phyloP scores from a whole-genome alignment of 2,797 vertebrate species.

The Vultur gryphus region DNA sequence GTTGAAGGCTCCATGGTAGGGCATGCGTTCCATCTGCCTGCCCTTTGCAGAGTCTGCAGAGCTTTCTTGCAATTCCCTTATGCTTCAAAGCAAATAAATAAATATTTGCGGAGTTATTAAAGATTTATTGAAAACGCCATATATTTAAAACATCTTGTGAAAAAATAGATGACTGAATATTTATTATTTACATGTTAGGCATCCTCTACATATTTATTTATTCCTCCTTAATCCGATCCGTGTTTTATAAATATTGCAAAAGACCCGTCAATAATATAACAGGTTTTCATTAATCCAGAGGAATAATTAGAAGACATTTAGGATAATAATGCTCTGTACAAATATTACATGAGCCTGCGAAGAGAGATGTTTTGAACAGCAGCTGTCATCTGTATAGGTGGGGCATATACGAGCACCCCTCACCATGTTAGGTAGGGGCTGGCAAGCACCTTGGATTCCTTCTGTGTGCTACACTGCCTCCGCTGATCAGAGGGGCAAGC shows the following conservation, averaged over 20 bases:
- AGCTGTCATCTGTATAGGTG: not conserved
- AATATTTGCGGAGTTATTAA: constrained; percentile 75
- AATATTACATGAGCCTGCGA: constrained; percentile 62
- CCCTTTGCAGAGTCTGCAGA: constrained; percentile 26
- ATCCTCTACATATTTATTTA: constrained; percentile 77
- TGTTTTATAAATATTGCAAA: constrained; percentile 78
- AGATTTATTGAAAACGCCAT: constrained; percentile 69
- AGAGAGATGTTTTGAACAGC: constrained; percentile 15
- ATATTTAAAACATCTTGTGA: constrained; percentile 65
- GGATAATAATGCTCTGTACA: constrained; percentile 72
- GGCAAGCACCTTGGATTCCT: not conserved
- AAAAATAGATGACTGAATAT: constrained; percentile 72
- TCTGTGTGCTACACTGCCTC: not conserved
- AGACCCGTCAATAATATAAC: constrained; percentile 78
- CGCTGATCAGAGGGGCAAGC: not conserved
- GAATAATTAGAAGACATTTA: constrained; percentile 79
- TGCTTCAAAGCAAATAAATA: constrained; percentile 62
- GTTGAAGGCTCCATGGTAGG: not conserved
- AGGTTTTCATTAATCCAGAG: constrained; percentile 74
- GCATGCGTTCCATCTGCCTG: constrained; percentile 20
- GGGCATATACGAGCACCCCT: not conserved
- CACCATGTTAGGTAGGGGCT: not conserved
- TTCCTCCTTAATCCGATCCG: constrained; percentile 73
- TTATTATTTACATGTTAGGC: constrained; percentile 74
- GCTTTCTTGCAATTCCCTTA: constrained; percentile 37